Evolutionary conservation across 2,113 vertebrate genomes (phyloP).

Genomic region (Eurystomus gularis): DNA sequence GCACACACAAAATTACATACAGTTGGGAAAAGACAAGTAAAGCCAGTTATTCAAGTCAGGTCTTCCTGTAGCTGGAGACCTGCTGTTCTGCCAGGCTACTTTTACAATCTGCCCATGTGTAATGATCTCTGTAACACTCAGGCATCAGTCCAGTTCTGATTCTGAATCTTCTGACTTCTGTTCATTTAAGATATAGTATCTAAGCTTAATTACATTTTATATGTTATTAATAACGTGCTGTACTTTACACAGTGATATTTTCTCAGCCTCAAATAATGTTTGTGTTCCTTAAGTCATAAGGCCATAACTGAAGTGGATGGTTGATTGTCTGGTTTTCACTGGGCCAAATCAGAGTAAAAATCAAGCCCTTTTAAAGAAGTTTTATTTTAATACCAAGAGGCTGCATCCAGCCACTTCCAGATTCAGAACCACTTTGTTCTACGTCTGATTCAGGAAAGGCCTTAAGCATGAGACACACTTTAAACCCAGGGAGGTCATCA

Average conservation of each 20-base stretch:
- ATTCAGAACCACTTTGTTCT: background rate
- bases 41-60: background rate
- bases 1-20: background rate
- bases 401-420: background rate
- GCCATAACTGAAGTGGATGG: background rate
- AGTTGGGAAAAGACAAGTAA: background rate
- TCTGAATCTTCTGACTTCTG: conserved; percentile 41
- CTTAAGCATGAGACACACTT: background rate
- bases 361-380: background rate
- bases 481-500: background rate
- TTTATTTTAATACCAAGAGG: background rate
- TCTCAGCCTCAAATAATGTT: background rate
- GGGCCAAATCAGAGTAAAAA: background rate
- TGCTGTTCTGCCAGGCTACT: background rate
- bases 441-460: background rate
- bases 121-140: background rate
- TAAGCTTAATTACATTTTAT: background rate
- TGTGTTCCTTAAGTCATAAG: background rate
- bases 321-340: background rate
- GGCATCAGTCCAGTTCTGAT: background rate
- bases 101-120: background rate
- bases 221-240: background rate
- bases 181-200: background rate
- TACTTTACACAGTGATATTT: background rate
- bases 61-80: background rate